Evolutionary conservation across 2,888 invertebrate genomes (phyloP).

Genomic region (Euzophera pinguis): DNA sequence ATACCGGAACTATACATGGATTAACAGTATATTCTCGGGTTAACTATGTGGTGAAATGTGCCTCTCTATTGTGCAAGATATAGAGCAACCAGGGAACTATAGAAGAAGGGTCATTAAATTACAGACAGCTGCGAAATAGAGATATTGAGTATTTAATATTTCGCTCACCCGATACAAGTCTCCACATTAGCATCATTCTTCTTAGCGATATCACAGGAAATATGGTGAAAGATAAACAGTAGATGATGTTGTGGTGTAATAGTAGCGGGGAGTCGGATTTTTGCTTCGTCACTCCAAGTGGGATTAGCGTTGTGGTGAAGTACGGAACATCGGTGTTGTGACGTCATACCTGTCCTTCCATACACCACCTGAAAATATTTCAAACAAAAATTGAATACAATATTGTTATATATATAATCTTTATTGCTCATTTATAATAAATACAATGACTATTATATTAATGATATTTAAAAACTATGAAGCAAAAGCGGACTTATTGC

Average conservation of each 20-base stretch:
- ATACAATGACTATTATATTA: no score
- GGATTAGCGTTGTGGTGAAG: slow-evolving; percentile 94
- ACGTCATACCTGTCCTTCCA: slow-evolving; percentile 76
- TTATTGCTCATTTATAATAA: background rate
- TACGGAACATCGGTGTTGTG: slow-evolving; percentile 87
- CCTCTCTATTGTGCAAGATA: no score
- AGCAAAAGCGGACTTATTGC: no score
- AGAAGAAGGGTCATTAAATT: no score
- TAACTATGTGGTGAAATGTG: no score
- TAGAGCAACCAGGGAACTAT: no score
- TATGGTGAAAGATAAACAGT: slow-evolving; percentile 96
- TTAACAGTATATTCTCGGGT: no score
- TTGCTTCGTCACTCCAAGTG: slow-evolving; percentile 96
- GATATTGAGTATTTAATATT: background rate
- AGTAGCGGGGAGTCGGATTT: slow-evolving; percentile 92
- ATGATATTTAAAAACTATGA: no score
- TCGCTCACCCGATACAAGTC: slow-evolving; percentile 87
- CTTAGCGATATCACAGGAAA: slow-evolving; percentile 93
- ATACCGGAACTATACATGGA: no score
- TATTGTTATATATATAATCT: background rate
- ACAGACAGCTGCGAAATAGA: background rate
- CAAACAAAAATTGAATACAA: no score
- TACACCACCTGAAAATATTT: slow-evolving; percentile 67
- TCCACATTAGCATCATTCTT: slow-evolving; percentile 88
- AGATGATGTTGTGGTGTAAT: slow-evolving; percentile 93